Conservation (phyloP, 2,797 vertebrate species). For the Cyprinodon diabolis region DNA sequence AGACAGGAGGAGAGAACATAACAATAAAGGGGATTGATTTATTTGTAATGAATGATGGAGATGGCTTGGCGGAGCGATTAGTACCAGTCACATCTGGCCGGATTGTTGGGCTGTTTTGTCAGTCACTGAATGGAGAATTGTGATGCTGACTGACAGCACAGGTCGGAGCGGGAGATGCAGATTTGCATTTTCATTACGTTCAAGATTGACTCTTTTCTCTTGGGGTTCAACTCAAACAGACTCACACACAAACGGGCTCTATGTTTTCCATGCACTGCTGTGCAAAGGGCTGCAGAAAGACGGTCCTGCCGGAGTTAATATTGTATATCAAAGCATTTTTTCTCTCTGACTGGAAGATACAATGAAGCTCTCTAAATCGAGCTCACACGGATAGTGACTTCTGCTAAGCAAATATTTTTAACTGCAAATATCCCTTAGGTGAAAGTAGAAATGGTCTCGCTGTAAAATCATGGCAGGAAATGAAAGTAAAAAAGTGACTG, state of each 20-base stretch:
- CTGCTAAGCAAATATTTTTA: neutral
- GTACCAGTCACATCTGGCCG: conserved; percentile 35
- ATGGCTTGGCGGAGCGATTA: conserved; percentile 43
- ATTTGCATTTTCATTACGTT: conserved; percentile 75
- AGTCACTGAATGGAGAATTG: conserved; percentile 39
- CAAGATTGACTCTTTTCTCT: conserved; percentile 54
- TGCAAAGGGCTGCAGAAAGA: neutral
- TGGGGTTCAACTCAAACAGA: conserved; percentile 32
- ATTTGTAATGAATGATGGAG: conserved; percentile 62
- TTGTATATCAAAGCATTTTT: neutral
- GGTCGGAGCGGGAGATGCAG: conserved; percentile 48
- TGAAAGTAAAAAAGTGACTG: conserved; percentile 47
- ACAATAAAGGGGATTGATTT: conserved; percentile 63
- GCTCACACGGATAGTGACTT: neutral
- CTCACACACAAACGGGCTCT: neutral
- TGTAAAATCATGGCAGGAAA: conserved; percentile 38
- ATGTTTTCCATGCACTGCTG: neutral
- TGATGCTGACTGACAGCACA: conserved; percentile 67
- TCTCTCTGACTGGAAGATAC: neutral
- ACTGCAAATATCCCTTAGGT: conserved; percentile 3
- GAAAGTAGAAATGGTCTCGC: conserved; percentile 23
- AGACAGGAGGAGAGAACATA: conserved; percentile 47
- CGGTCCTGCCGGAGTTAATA: neutral
- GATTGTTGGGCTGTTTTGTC: conserved; percentile 38
- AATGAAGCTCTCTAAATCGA: neutral